These are phyloP conservation scores for Siniperca undulata DNA, from an alignment of 2,797 vertebrate genomes.

Conservation along the genomic window DNA sequence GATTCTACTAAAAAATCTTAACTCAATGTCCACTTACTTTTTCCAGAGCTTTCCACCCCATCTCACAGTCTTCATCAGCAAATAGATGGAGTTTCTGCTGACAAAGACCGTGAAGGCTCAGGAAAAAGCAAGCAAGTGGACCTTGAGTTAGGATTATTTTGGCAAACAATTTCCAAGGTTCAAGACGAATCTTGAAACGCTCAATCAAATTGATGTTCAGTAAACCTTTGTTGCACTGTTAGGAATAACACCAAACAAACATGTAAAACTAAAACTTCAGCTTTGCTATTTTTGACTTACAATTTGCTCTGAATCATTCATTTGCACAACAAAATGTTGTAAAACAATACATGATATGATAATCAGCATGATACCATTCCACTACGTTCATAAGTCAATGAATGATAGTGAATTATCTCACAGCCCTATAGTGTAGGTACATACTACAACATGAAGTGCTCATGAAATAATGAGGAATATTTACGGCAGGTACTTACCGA, in stretches of 20 bases:
- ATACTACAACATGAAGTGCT: too few species aligned
- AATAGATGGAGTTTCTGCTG: not conserved
- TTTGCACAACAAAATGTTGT: not conserved
- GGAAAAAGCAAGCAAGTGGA: not conserved
- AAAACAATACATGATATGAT: too few species aligned
- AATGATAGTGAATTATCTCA: not conserved
- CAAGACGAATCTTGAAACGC: not conserved
- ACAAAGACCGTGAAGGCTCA: not conserved
- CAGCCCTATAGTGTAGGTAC: too few species aligned
- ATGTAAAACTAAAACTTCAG: not conserved
- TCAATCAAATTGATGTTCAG: not conserved
- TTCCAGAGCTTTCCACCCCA: not conserved
- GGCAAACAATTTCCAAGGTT: not conserved
- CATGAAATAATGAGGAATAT: not conserved
- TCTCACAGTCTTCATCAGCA: not conserved
- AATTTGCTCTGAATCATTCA: too few species aligned
- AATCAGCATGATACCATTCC: not conserved
- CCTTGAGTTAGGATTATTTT: not conserved
- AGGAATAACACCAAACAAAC: not conserved
- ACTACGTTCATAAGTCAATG: too few species aligned
- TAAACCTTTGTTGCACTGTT: not conserved
- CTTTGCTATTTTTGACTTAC: not conserved
- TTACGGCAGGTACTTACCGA: conserved; percentile 84
- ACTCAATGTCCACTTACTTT: not conserved
- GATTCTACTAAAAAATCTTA: too few species aligned